Conservation (phyloP, 2,113 vertebrate species). For the Pollimyrus isidori region DNA sequence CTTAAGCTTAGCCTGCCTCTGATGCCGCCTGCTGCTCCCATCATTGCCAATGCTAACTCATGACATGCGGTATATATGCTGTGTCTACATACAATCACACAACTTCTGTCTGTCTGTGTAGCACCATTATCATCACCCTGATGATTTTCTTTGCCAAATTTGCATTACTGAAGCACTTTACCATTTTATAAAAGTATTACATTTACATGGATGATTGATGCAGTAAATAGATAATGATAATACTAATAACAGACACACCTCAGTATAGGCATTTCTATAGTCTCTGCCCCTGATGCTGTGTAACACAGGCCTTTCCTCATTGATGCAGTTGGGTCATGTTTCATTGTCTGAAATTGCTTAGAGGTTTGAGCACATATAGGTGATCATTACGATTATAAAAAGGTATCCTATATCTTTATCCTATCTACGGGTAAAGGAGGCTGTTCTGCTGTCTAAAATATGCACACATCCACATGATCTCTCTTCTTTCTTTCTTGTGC, state of each 20-base stretch:
- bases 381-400: background rate
- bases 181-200: background rate
- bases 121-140: background rate
- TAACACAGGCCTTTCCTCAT: background rate
- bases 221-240: background rate
- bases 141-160: background rate
- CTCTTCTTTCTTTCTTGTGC: background rate
- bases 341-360: background rate
- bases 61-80: background rate
- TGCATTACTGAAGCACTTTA: background rate
- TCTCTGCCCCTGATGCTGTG: background rate
- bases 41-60: background rate
- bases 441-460: background rate
- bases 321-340: background rate
- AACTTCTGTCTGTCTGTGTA: background rate
- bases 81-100: background rate
- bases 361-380: background rate
- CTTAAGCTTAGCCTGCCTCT: background rate
- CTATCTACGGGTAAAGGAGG: background rate
- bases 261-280: background rate
- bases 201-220: background rate
- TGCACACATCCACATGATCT: background rate
- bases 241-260: background rate
- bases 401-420: background rate
- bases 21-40: background rate